Base-by-base conservation (phyloP, 2,888 invertebrate genomes). In the Cerceris rybyensis region DNA sequence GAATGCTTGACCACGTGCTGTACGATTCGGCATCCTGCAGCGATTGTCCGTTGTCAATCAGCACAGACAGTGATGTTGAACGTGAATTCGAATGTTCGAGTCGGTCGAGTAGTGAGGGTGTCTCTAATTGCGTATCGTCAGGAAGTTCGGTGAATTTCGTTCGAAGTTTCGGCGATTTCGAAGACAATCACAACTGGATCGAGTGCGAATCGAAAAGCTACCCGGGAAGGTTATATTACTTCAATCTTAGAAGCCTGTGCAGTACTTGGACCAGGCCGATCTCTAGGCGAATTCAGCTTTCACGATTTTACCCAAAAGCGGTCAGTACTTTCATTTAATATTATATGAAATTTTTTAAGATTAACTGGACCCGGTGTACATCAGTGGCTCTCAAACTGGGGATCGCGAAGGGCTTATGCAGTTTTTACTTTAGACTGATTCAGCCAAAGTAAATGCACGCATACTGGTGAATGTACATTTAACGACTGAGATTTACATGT, bases 171-270 rank as follows among this genome's bases (percentile, higher is more conserved):
- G 88, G 87, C 0, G 42, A 79, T 8, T 87, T 84, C 42, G 68
- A 75, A 9, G 74, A 83, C 0, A 88, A 85, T 54, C 50, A 83
- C 6, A 81, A 86, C 54, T 90, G 89, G 89, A 61, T 90, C 5
- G 81, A 88, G 58, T 89, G 88, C 50, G 66, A 54, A 17, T 89
- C 89, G 0, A 84, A 54, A n/a, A 86, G 58, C n/a, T 71, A 71
- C 63, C 87, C 87, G 0, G 78, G 74, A 0, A 67, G 65, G 1
- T 54, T 57, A 6, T 89, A 88, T 74, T 88, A 78, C 49, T 86
- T 84, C 43, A 88, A 88, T 50, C 66, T 77, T 1, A 78, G 81
- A 17, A 86, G 82, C 6, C 17, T 28, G 7, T 78, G 78, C 54
- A 76, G 67, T 16, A 87, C 87, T 0, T 89, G 88, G 88, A 28